A percentile compares a stretch with the other conserved stretches of the same genome.
Conservation (phyloP, 1,140 invertebrate species). For the Macrobrachium rosenbergii region DNA sequence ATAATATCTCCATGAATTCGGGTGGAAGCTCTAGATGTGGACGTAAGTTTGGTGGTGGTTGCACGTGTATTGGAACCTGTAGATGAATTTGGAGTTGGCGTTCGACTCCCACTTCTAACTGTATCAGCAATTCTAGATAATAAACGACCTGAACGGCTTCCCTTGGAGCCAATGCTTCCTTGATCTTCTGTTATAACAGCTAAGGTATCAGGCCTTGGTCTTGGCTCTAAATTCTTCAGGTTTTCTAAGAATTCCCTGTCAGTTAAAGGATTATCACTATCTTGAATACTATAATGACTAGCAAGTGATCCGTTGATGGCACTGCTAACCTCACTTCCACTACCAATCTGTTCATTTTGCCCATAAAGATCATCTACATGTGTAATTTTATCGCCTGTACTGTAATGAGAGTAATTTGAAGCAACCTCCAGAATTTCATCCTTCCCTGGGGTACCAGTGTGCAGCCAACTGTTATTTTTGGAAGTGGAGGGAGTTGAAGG, state of each 20-base stretch:
- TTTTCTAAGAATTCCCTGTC: conserved; percentile 55
- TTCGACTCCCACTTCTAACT: conserved; percentile 55
- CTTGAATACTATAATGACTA: conserved; percentile 51
- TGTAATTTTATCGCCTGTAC: conserved; percentile 23
- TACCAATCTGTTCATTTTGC: conserved; percentile 34
- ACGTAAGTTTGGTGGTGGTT: conserved; percentile 58
- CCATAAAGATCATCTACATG: conserved; percentile 54
- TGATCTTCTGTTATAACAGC: conserved; percentile 54
- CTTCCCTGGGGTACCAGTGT: conserved; percentile 9
- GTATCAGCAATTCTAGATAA: conserved; percentile 53
- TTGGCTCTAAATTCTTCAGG: conserved; percentile 48
- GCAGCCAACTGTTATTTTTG: conserved; percentile 39
- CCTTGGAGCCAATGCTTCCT: conserved; percentile 46
- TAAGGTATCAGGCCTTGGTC: conserved; percentile 53
- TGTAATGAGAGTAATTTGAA: conserved; percentile 29
- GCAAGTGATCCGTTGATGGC: conserved; percentile 56
- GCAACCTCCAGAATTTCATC: conserved; percentile 35
- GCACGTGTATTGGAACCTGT: conserved; percentile 52
- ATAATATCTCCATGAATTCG: conserved; percentile 57
- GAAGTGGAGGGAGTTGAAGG: conserved; percentile 48
- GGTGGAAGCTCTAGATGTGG: conserved; percentile 57
- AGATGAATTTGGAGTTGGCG: conserved; percentile 53
- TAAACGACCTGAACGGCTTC: conserved; percentile 48
- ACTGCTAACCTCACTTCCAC: conserved; percentile 53
- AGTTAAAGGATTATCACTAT: conserved; percentile 48